Evolutionary conservation across 92 coral and sea anemone species (phyloP), one percentile per base, ranked within the genome.

Genomic region (Meandrina meandrites): DNA sequence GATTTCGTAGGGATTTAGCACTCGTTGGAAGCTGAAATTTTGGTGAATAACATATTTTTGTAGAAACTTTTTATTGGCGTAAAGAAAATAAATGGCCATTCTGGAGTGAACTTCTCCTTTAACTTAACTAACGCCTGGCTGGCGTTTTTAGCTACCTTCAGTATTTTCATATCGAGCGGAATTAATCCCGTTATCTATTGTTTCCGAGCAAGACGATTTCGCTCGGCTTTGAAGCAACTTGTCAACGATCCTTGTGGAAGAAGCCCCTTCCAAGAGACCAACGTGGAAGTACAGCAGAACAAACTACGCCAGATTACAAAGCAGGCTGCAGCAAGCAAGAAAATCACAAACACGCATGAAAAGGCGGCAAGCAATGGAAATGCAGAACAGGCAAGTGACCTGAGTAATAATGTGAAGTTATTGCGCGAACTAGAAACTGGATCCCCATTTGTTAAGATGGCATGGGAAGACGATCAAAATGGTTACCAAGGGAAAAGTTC

Each of bases 221-320:
- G 77, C 47, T 13, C 9, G 48, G 77, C 77, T 18, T 40, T 73
- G 78, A 73, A 73, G 28, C 78, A 73, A 40, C 78, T 73, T 15
- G 3, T 36, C n/a, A 73, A 36, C 36, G 78, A 73, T 73, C 78
- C 78, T 8, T 36, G 78, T 73, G 78, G 78, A 35, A 34, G 28
- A 36, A 73, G 78, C 4, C 24, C 78, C 45, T 73, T 73, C 9
- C 78, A 21, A 37, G 78, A 73, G n/a, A 34, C 27, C 5, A 73
- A 35, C 13, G 21, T 0, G 31, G 19, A 3, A 36, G 78, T 22
- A 0, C 12, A 34, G 42, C 50, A 19, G 78, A 21, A 73, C 10
- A 19, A 2, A 11, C 78, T 28, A 32, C 78, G n/a, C 36, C 47
- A 36, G n/a, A 34, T 9, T 3, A 8, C 30, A 73, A 37, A 40